These are phyloP conservation scores for Troides aeacus DNA, from an alignment of 2,888 invertebrate genomes.

Conservation along the genomic window DNA sequence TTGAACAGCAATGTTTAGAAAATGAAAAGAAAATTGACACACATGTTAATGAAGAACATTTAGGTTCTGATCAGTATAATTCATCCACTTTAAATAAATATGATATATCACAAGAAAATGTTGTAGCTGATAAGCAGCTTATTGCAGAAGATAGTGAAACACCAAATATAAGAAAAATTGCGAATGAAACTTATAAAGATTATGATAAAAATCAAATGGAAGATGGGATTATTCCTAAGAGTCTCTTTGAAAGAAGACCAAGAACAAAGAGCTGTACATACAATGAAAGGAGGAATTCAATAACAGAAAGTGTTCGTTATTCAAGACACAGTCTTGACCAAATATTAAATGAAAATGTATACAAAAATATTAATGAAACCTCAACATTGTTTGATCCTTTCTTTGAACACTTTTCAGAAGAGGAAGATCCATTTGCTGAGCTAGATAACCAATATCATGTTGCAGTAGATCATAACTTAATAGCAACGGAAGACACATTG, in stretches of 20 bases:
- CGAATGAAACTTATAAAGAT: slow-evolving; percentile 33
- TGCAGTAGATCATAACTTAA: slow-evolving; percentile 69
- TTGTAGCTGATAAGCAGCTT: slow-evolving; percentile 6
- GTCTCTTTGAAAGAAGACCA: slow-evolving; percentile 51
- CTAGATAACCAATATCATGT: slow-evolving; percentile 74
- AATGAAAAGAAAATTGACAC: slow-evolving; percentile 35
- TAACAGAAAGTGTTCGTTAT: slow-evolving; percentile 35
- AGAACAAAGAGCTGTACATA: slow-evolving; percentile 40
- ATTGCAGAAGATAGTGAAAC: slow-evolving; percentile 16
- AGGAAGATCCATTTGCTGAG: slow-evolving; percentile 66
- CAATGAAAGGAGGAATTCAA: slow-evolving; percentile 36
- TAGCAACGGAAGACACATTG: slow-evolving; percentile 52
- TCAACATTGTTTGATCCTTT: slow-evolving; percentile 54
- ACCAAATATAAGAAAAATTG: slow-evolving; percentile 32
- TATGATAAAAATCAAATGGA: slow-evolving; percentile 35
- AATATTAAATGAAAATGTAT: slow-evolving; percentile 28
- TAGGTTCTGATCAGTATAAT: slow-evolving; percentile 36
- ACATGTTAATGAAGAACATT: slow-evolving; percentile 37
- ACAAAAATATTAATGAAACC: slow-evolving; percentile 37
- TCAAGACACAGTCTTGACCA: slow-evolving; percentile 34
- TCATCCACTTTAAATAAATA: slow-evolving; percentile 23
- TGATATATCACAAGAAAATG: slow-evolving; percentile 33
- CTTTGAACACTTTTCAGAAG: slow-evolving; percentile 56
- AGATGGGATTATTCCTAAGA: slow-evolving; percentile 34
- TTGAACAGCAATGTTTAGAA: slow-evolving; percentile 49